Base-by-base conservation (phyloP, 2,797 vertebrate species). In the Florisuga fusca region DNA sequence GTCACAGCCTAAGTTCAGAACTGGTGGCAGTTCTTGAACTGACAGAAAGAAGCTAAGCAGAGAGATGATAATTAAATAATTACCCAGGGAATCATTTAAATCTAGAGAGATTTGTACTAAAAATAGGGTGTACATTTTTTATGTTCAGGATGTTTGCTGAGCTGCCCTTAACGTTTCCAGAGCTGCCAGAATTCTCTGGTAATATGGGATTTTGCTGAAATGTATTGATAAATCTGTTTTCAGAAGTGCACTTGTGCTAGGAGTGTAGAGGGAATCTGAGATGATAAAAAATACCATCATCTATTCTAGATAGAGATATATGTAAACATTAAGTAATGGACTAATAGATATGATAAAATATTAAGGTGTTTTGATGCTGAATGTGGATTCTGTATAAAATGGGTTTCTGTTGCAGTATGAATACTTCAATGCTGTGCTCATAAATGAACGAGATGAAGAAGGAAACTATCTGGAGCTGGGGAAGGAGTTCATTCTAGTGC, bases 391-490 rank as follows among this genome's bases (percentile, higher is more conserved):
- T 83, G 48, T 89, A 2, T 10, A 55, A 26, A 82, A 14, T 89
- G 48, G 16, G 20, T 94, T 97, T 96, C 90, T 96, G 86, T 96
- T 97, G 91, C 97, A 99, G 99, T 99, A 99, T 72, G 99, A 99
- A 97, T 99, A 99, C 98, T 99, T 99, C 98, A 99, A 99, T 84
- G 99, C 99, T 4, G 99, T 99, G 75, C 97, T 99, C 92, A 99
- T 99, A 95, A 99, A 99, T 57, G 99, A 99, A 96, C 97, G 98
- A 88, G 98, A 99, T 92, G 98, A 99, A 80, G 98, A 99, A 20
- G 99, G 99, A 29, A 99, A 99, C 79, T 99, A 98, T 13, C 96
- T 99, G 58, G 99, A 99, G 93, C 97, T 99, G 72, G 99, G 99
- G 18, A 99, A 99, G 95, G 99, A 99, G 84, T 99, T 99, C 96